phyloP scores from a whole-genome alignment of 2,113 vertebrate genomes.

The Tor tambroides region DNA sequence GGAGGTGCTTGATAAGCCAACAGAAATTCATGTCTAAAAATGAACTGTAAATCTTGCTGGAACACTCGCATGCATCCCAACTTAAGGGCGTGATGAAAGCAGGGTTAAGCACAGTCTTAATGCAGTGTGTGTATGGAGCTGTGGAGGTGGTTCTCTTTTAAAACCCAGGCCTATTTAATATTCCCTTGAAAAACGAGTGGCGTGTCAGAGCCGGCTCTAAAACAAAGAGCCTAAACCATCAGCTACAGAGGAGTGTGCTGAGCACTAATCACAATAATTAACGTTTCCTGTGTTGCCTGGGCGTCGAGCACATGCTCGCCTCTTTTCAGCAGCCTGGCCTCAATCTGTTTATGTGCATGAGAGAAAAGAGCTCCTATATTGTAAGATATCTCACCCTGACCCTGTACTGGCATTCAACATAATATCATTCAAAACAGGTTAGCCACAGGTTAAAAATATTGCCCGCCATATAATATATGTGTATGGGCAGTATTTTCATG shows the following conservation, averaged over 20 bases:
- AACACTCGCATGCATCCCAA: not conserved
- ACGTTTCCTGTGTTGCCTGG: constrained; percentile 61
- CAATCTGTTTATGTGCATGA: constrained; percentile 49
- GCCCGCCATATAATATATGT: not conserved
- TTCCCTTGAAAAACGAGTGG: constrained; percentile 49
- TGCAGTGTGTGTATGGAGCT: constrained; percentile 1
- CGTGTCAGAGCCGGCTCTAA: constrained; percentile 30
- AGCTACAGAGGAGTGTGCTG: constrained; percentile 48
- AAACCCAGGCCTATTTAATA: constrained; percentile 45
- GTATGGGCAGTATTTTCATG: not conserved
- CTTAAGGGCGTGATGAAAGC: constrained; percentile 5
- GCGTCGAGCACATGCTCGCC: constrained; percentile 52
- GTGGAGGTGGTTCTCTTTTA: constrained; percentile 35
- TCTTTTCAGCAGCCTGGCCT: constrained; percentile 47
- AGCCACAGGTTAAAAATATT: not conserved
- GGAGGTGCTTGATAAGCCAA: not conserved
- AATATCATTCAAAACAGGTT: constrained; percentile 17
- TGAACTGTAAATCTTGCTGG: constrained; percentile 11
- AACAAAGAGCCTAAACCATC: constrained; percentile 51
- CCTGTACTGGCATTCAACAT: constrained; percentile 40
- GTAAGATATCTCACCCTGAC: constrained; percentile 44
- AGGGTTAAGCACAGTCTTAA: not conserved
- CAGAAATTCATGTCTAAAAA: not conserved
- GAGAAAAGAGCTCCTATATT: constrained; percentile 33
- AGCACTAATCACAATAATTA: constrained; percentile 70